A percentile compares a stretch with the other conserved stretches of the same genome.
phyloP scores from a whole-genome alignment of 2,888 invertebrate genomes.

The Apomyelois bistriatella region DNA sequence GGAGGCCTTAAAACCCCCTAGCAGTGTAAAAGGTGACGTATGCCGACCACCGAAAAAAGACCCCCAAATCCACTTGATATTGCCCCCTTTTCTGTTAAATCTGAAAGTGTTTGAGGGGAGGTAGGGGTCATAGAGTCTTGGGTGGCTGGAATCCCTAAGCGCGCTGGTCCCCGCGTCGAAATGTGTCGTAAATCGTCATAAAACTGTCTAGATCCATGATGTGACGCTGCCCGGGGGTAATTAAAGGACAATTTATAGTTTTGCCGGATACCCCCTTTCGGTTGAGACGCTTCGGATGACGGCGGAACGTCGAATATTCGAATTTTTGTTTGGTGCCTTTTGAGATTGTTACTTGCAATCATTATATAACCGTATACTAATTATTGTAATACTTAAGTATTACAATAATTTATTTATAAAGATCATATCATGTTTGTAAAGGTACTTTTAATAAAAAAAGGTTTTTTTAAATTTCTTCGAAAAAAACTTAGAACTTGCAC shows the following conservation, averaged over 20 bases:
- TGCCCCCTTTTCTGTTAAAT: slow-evolving; percentile 18
- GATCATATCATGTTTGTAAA: too few relatives aligned
- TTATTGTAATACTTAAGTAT: background rate
- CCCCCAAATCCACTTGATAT: slow-evolving; percentile 24
- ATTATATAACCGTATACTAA: too few relatives aligned
- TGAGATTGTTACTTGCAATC: slow-evolving; percentile 2
- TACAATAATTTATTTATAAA: too few relatives aligned
- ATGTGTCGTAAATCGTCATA: slow-evolving; percentile 82
- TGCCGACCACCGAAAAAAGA: slow-evolving; percentile 44
- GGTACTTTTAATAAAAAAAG: too few relatives aligned
- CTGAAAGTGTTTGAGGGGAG: slow-evolving; percentile 28
- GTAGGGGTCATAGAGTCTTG: slow-evolving; percentile 33
- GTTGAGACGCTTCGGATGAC: slow-evolving; percentile 43
- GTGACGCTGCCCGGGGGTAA: slow-evolving; percentile 83
- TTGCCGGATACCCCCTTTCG: slow-evolving; percentile 53
- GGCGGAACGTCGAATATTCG: slow-evolving; percentile 47
- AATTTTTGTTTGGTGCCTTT: slow-evolving; percentile 34
- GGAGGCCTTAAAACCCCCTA: slow-evolving; percentile 78
- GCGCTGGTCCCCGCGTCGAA: slow-evolving; percentile 75
- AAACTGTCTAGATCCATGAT: slow-evolving; percentile 87
- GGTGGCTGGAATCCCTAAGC: slow-evolving; percentile 55
- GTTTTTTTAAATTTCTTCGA: too few relatives aligned
- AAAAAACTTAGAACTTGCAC: too few relatives aligned
- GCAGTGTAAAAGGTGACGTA: slow-evolving; percentile 76
- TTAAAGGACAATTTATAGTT: slow-evolving; percentile 81